phyloP scores from a whole-genome alignment of 2,113 vertebrate species.

The Pimephales promelas region DNA sequence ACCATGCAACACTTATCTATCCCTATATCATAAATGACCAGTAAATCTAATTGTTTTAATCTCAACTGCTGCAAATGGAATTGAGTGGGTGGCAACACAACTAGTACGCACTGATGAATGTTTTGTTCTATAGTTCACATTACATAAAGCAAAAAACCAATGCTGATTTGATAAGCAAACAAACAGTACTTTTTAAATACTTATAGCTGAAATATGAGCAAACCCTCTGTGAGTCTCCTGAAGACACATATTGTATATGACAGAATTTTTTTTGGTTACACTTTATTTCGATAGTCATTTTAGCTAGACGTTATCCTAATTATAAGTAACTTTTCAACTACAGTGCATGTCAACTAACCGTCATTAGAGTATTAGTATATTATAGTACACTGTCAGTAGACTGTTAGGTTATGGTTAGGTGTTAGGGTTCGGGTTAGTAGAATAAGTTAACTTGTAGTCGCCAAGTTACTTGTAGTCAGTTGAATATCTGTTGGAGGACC shows the following conservation, averaged over 20 bases:
- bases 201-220: not conserved
- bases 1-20: conserved; percentile 14
- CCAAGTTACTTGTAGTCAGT: too few species aligned
- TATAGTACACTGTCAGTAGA: too few species aligned
- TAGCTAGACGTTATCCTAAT: too few species aligned
- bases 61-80: conserved; percentile 25
- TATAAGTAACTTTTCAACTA: too few species aligned
- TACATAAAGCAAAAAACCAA: not conserved
- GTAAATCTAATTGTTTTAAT: not conserved
- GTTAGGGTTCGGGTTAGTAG: too few species aligned
- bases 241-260: conserved; percentile 16
- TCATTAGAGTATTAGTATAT: too few species aligned
- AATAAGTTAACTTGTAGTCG: too few species aligned
- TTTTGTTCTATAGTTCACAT: not conserved
- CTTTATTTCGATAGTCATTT: too few species aligned
- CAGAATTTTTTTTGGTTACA: too few species aligned
- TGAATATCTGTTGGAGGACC: too few species aligned
- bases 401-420: too few species aligned
- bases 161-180: not conserved
- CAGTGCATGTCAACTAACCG: too few species aligned
- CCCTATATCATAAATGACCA: not conserved
- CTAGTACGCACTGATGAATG: not conserved
- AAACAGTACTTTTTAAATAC: not conserved
- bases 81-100: not conserved
- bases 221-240: not conserved